Base-by-base conservation (phyloP, 2,888 invertebrate genomes). In the Sicus ferrugineus region DNA sequence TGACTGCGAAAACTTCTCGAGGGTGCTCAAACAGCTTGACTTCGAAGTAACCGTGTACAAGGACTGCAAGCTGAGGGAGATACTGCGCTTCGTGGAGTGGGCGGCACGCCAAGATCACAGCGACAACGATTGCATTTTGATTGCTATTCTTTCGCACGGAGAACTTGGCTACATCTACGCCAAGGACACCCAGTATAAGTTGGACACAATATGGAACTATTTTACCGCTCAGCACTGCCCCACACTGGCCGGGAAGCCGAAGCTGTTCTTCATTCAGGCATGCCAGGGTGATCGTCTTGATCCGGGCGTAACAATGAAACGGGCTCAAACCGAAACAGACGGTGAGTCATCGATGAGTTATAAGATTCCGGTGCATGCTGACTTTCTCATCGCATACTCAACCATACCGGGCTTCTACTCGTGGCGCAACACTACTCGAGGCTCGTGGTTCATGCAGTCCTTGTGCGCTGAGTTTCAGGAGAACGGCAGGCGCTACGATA, bases 371-470 rank as follows among this genome's bases (percentile, higher is more conserved):
- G 89, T 91, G 21, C 94, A 96, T 86, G 96, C 97, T 0, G 97
- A 98, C 85, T 96, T 97, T 83, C 87, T 98, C 59, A 94, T 97
- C 80, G 94, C 93, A 7, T 97, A 94, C 84, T 97, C 97, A 3
- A 97, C 96, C 21, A 93, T 96, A 67, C 95, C 97, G 89, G 93
- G 97, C 54, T 96, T 90, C 84, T 97, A 92, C 85, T 96, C 97
- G 0, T 97, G 97, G 97, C 90, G 97, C 59, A 97, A 97, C 81
- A 95, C 95, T 34, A 93, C 93, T 9, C 91, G 93, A 65, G 97
- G 97, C 3, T 96, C 97, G 0, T 98, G 97, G 97, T 98, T 97
- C 80, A 93, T 98, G 87, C 97, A 97, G 86, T 92, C 96, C 0
- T 86, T 98, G 50, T 94, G 94, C 82, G 89, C 91, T 46, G 94